A percentile compares a stretch with the other conserved stretches of the same genome.
Evolutionary conservation across 2,888 invertebrate species (phyloP).

Genomic region (Drosophila mulleri): DNA sequence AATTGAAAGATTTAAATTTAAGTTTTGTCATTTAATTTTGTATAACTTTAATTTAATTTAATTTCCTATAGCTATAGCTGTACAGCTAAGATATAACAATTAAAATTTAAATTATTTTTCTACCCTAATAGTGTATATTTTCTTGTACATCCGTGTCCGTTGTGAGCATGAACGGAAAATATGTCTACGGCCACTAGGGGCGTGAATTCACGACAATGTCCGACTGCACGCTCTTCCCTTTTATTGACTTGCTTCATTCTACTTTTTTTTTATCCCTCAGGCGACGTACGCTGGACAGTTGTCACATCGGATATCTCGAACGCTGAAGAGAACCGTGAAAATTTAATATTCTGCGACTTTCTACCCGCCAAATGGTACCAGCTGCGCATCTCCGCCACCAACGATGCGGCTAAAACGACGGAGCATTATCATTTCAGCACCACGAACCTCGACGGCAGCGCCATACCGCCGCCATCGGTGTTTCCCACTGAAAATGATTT

Average conservation of each 20-base stretch:
- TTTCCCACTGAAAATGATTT: constrained; percentile 84
- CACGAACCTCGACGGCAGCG: constrained; percentile 86
- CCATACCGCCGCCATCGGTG: constrained; percentile 83
- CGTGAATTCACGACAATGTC: not conserved
- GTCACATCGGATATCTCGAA: constrained; percentile 85
- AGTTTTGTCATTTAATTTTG: no score
- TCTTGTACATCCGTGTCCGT: not conserved
- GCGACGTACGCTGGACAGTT: constrained; percentile 85
- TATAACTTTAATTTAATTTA: no score
- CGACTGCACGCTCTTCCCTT: not conserved
- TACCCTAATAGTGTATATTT: not conserved
- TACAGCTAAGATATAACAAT: no score
- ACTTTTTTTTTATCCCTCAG: constrained; percentile 52
- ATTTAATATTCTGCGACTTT: constrained; percentile 86
- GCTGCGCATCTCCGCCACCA: constrained; percentile 87
- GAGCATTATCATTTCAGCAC: constrained; percentile 88
- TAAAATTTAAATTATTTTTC: no score
- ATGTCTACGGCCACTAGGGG: not conserved
- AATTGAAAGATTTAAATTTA: no score
- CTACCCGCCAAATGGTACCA: constrained; percentile 88
- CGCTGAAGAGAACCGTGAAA: constrained; percentile 85
- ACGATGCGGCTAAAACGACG: constrained; percentile 88
- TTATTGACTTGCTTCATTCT: constrained; percentile 1
- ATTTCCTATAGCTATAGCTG: no score
- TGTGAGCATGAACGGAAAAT: not conserved